Evolutionary conservation across 2,797 vertebrate genomes (phyloP), one percentile per base, ranked within the genome.

Genomic region (Leptodactylus fallax): DNA sequence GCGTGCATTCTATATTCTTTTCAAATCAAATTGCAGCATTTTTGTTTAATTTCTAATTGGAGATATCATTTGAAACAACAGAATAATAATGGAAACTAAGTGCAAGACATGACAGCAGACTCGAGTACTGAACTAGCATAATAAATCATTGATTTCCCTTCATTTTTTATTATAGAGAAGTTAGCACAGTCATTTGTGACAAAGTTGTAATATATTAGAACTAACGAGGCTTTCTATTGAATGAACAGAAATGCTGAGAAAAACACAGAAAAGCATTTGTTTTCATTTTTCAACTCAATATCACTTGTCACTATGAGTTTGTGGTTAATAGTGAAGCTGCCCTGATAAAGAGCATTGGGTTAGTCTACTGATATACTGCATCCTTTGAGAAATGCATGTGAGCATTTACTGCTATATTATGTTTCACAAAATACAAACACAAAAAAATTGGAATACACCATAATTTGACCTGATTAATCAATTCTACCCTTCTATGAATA

Each of bases 81-180:
- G 81, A 83, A 69, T 83, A 71, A 67, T 83, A 49, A n/a, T 12
- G 45, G 45, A 49, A 83, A 83, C 25, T 12, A 67, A n/a, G 58
- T 49, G 36, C 12, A 51, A 88, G 8, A 58, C 76, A 45, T 60
- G 63, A 56, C 74, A 83, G 53, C 17, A 51, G 47, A 85, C 53
- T 47, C 53, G 3, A 65, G 58, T 53, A 51, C 76, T 60, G n/a
- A 65, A 25, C 77, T 36, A 23, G 55, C 8, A 80, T 85, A 88
- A 88, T 74, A 84, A 84, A 88, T 84, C 51, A 88, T 71, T 88
- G 51, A 88, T 80, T 88, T 85, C 12, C 61, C 63, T 55, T 88
- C 53, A 85, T 85, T 88, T 84, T 74, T 21, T 85, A 85, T 74
- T 63, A 85, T 74, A 61, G 55, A 85, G 76, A 85, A 88, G 36